Conservation (phyloP, 2,888 invertebrate species). For the Rhaphigaster nebulosa region DNA sequence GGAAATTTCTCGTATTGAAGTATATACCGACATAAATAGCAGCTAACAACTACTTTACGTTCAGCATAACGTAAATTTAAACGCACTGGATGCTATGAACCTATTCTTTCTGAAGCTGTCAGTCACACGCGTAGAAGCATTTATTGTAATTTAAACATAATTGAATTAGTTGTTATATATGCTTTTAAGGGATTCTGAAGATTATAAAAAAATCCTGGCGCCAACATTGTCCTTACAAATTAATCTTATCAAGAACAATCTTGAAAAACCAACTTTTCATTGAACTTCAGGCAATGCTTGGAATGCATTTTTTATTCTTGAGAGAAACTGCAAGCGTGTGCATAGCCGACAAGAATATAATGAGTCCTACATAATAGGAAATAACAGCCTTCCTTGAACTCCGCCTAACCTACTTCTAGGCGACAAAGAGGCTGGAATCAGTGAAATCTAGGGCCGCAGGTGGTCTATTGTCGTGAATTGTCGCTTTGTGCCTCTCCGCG, state of each 20-base stretch:
- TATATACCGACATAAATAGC: no score
- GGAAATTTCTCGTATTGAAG: no score
- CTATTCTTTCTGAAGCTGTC: no score
- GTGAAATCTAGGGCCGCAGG: constrained; percentile 2
- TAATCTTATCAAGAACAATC: no score
- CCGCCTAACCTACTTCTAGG: not conserved
- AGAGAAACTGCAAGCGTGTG: not conserved
- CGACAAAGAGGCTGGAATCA: not conserved
- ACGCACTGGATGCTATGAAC: no score
- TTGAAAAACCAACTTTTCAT: no score
- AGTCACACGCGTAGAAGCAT: no score
- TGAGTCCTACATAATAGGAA: not conserved
- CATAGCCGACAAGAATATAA: not conserved
- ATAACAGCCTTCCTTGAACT: not conserved
- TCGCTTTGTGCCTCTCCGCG: not conserved
- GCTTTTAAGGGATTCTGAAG: not conserved
- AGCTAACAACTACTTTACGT: no score
- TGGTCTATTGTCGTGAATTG: not conserved
- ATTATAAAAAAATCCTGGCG: not conserved
- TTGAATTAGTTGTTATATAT: no score
- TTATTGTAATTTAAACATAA: no score
- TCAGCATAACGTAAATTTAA: no score
- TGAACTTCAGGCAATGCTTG: not conserved
- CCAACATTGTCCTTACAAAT: no score
- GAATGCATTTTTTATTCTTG: not conserved